Conservation (phyloP, 2,113 vertebrate species). For the Psettodes erumei region DNA sequence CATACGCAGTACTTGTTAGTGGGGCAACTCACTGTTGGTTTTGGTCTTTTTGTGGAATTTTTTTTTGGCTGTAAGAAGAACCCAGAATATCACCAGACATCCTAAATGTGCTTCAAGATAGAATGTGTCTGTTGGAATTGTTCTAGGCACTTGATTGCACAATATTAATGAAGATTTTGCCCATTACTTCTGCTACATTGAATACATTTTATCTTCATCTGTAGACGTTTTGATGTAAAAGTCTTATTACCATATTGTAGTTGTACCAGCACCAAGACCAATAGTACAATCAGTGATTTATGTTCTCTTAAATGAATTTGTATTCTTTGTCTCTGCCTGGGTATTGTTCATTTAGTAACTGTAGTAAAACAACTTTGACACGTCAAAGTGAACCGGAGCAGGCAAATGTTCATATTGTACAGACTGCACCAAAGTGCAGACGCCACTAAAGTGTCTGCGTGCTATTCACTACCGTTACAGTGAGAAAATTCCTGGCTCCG, state of each 20-base stretch:
- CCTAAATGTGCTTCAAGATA: neutral
- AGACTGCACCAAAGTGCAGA: neutral
- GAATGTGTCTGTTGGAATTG: neutral
- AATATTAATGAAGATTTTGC: neutral
- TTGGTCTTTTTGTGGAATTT: neutral
- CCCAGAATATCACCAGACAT: neutral
- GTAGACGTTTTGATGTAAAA: neutral
- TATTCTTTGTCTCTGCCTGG: neutral
- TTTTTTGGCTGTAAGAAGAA: neutral
- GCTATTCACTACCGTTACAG: neutral
- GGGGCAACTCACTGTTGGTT: neutral
- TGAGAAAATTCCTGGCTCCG: neutral
- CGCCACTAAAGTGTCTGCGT: neutral
- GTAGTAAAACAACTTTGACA: neutral
- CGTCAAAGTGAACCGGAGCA: neutral
- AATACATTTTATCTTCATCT: neutral
- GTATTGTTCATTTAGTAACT: neutral
- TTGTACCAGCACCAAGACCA: neutral
- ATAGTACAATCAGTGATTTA: neutral
- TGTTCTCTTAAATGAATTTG: slow-evolving; percentile 4
- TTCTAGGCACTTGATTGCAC: neutral
- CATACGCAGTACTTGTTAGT: neutral
- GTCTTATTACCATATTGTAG: neutral
- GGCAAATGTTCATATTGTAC: neutral
- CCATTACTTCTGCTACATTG: neutral